Conservation (phyloP, 2,113 vertebrate species). For the Potamarius usumacintae region DNA sequence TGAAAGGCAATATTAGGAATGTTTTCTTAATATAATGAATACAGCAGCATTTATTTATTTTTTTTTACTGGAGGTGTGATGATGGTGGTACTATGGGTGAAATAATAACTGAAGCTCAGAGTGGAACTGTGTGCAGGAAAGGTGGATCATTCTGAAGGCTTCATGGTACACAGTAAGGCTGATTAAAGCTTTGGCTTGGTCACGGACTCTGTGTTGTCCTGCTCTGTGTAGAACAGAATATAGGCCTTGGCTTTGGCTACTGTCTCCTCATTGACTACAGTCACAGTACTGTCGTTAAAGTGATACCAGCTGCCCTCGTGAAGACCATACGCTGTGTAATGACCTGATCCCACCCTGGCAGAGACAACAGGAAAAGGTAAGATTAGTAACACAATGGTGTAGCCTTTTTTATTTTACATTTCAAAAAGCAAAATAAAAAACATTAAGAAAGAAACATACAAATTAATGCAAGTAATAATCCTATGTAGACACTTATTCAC, state of each 20-base stretch:
- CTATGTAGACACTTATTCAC: neutral
- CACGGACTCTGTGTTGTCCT: constrained; percentile 28
- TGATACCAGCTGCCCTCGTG: constrained; percentile 94
- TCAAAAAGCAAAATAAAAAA: neutral
- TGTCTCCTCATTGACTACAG: constrained; percentile 86
- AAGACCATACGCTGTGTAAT: constrained; percentile 92
- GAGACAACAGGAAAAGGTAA: neutral
- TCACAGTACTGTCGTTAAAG: constrained; percentile 98
- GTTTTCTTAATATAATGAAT: constrained; percentile 68
- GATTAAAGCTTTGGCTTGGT: constrained; percentile 73
- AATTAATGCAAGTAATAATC: neutral
- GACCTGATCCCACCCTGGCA: constrained; percentile 89
- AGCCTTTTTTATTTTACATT: neutral
- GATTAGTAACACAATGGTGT: constrained; percentile 31
- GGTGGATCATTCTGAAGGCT: constrained; percentile 58
- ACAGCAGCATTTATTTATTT: constrained; percentile 81
- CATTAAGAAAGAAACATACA: neutral
- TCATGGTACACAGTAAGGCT: constrained; percentile 65
- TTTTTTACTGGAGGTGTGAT: constrained; percentile 70
- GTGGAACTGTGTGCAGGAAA: constrained; percentile 76
- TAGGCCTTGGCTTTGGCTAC: constrained; percentile 96
- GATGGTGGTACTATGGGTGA: constrained; percentile 10
- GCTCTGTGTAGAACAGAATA: constrained; percentile 91
- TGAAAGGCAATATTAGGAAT: constrained; percentile 59
- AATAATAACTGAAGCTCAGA: constrained; percentile 57